Evolutionary conservation across 1,140 invertebrate species (phyloP).

Genomic region (Protaetia brevitarsis): DNA sequence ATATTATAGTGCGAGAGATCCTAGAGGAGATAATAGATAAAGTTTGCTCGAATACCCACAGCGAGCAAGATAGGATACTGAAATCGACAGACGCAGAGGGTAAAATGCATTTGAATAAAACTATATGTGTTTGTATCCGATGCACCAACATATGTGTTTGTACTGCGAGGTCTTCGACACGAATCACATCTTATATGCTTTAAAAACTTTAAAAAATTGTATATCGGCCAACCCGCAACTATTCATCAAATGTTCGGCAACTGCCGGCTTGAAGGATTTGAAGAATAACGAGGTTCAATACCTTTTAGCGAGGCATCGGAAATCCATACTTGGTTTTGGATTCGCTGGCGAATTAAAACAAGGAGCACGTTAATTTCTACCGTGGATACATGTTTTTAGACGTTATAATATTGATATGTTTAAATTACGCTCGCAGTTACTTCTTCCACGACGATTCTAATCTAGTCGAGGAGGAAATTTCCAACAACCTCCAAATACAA

Average conservation of each 20-base stretch:
- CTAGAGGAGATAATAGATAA: constrained; percentile 43
- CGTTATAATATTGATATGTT: constrained; percentile 71
- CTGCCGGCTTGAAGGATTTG: constrained; percentile 44
- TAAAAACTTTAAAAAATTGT: constrained; percentile 72
- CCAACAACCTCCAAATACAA: constrained; percentile 74
- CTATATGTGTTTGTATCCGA: constrained; percentile 64
- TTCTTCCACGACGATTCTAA: constrained; percentile 68
- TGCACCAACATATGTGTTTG: constrained; percentile 80
- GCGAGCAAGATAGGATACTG: constrained; percentile 26
- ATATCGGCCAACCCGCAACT: constrained; percentile 70
- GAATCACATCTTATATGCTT: constrained; percentile 71
- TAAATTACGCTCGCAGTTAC: constrained; percentile 79
- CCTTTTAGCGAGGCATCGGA: constrained; percentile 72
- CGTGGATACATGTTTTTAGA: constrained; percentile 83
- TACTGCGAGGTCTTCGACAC: constrained; percentile 82
- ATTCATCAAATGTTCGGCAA: constrained; percentile 56
- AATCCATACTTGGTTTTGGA: constrained; percentile 76
- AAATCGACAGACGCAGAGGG: neutral
- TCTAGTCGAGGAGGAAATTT: constrained; percentile 69
- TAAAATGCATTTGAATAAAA: constrained; percentile 22
- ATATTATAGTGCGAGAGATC: constrained; percentile 37
- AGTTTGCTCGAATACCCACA: constrained; percentile 33
- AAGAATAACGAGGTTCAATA: constrained; percentile 58
- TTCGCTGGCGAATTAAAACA: constrained; percentile 68
- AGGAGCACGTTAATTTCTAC: constrained; percentile 61